These are phyloP conservation scores for Drosophila recens DNA, from an alignment of 2,888 invertebrate species.

Conservation along the genomic window DNA sequence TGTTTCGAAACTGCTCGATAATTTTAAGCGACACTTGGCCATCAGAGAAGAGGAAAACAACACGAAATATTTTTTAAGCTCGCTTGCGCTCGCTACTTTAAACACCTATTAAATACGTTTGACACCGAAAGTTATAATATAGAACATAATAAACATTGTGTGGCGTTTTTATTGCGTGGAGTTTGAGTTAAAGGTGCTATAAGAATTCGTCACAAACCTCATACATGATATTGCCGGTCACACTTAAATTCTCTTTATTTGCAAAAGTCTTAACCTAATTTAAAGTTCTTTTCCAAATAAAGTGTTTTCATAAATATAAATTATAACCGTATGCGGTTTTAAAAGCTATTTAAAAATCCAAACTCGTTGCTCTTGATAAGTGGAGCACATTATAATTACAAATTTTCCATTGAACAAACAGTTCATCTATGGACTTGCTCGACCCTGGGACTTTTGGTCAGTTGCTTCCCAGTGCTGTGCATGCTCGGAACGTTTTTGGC, in stretches of 20 bases:
- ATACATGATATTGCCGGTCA: background rate
- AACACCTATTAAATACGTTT: too few relatives aligned
- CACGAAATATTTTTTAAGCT: too few relatives aligned
- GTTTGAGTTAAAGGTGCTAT: too few relatives aligned
- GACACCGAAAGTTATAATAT: too few relatives aligned
- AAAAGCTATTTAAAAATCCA: conserved; percentile 19
- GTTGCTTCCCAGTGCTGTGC: conserved; percentile 41
- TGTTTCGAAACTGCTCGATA: too few relatives aligned
- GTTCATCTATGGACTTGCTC: conserved; percentile 8
- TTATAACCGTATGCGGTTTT: conserved; percentile 17
- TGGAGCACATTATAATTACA: conserved; percentile 61
- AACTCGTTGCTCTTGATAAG: conserved; percentile 14
- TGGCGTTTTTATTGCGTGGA: too few relatives aligned
- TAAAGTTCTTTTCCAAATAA: background rate
- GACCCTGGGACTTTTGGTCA: conserved; percentile 38
- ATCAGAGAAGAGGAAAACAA: too few relatives aligned
- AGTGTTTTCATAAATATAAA: too few relatives aligned
- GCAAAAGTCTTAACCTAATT: background rate
- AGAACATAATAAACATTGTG: too few relatives aligned
- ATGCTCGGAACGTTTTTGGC: conserved; percentile 41
- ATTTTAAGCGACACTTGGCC: too few relatives aligned
- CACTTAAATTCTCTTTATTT: background rate
- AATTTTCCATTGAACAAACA: conserved; percentile 32
- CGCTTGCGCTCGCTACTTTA: too few relatives aligned
- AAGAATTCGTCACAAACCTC: too few relatives aligned